phyloP scores from a whole-genome alignment of 2,797 vertebrate genomes.

The Amphiprion clarkii region DNA sequence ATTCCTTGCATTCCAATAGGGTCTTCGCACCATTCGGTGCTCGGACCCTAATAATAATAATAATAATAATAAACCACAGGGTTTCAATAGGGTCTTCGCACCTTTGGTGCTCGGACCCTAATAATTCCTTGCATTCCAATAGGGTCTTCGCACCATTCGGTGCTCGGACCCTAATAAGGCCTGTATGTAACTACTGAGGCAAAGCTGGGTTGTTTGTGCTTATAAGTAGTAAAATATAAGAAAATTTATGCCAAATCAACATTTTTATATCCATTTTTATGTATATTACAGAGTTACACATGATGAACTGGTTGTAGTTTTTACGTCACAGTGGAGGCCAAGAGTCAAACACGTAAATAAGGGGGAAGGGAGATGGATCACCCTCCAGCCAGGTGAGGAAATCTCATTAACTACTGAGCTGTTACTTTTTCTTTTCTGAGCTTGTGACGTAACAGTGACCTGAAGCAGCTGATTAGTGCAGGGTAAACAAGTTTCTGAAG shows the following conservation, averaged over 20 bases:
- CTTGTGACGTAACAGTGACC: constrained; percentile 44
- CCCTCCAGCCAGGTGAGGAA: constrained; percentile 31
- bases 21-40: too few relatives aligned
- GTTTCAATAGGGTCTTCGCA: too few relatives aligned
- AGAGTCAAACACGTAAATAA: constrained; percentile 18
- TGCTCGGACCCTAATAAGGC: too few relatives aligned
- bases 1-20: too few relatives aligned
- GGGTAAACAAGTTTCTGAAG: constrained; percentile 23
- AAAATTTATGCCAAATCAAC: not conserved
- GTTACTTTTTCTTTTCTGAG: constrained; percentile 65
- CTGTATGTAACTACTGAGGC: too few relatives aligned
- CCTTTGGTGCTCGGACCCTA: too few relatives aligned
- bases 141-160: too few relatives aligned
- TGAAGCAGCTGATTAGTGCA: constrained; percentile 10
- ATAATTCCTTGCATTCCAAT: too few relatives aligned
- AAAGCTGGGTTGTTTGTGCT: too few relatives aligned
- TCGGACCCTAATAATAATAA: too few relatives aligned
- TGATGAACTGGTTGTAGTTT: not conserved
- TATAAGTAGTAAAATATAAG: too few relatives aligned
- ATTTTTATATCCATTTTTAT: not conserved
- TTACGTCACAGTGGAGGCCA: constrained; percentile 9
- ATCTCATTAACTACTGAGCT: constrained; percentile 74
- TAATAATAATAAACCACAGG: too few relatives aligned
- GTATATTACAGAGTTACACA: not conserved
- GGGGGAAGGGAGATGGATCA: not conserved